Conservation (phyloP, 2,797 vertebrate species). For the Sandelia bainsii region DNA sequence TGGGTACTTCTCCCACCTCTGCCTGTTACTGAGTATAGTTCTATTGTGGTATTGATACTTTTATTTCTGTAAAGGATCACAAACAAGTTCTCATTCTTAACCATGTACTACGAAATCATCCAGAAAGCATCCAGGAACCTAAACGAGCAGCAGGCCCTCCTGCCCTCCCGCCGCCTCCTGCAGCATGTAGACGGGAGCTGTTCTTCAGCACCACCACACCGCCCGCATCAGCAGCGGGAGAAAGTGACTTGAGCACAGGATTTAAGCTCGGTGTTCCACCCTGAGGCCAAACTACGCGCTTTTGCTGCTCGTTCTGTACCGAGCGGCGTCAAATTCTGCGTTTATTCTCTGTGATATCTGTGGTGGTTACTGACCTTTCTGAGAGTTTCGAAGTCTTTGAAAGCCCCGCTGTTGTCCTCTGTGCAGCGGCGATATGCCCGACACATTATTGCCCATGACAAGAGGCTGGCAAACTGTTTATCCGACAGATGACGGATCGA, state of each 20-base stretch:
- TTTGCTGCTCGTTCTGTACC: background rate
- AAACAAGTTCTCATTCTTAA: too few species aligned
- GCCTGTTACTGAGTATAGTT: too few species aligned
- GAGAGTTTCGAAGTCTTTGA: constrained; percentile 72
- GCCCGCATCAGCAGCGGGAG: background rate
- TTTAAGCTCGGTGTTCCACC: too few species aligned
- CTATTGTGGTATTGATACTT: too few species aligned
- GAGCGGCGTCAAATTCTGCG: too few species aligned
- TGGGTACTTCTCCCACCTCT: too few species aligned
- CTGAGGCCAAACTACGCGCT: background rate
- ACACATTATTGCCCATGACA: constrained; percentile 75
- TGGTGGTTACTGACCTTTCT: constrained; percentile 73
- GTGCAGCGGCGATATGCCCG: constrained; percentile 66
- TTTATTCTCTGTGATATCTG: background rate
- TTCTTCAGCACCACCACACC: constrained; percentile 80
- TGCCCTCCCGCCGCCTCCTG: constrained; percentile 18
- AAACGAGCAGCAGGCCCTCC: background rate
- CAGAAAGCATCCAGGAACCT: too few species aligned
- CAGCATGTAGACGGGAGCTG: constrained; percentile 67
- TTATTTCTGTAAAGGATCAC: too few species aligned
- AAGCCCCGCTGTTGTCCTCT: constrained; percentile 76
- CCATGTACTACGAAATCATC: too few species aligned
- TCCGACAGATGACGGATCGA: background rate
- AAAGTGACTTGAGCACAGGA: background rate
- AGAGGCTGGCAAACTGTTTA: constrained; percentile 10